A percentile compares a stretch with the other conserved stretches of the same genome.
These are phyloP conservation scores for Sander vitreus DNA, from an alignment of 2,113 vertebrate genomes.

Conservation along the genomic window DNA sequence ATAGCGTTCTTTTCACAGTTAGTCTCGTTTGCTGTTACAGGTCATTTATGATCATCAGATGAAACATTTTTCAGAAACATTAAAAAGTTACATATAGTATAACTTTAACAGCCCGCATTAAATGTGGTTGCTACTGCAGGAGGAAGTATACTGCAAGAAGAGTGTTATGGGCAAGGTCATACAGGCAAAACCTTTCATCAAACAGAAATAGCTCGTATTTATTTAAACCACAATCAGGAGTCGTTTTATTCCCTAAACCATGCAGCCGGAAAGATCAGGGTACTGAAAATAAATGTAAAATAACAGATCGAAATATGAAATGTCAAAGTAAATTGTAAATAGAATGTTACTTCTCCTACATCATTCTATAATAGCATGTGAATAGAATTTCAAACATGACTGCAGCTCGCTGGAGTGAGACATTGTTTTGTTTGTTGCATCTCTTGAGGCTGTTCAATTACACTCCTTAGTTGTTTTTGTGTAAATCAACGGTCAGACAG, in stretches of 20 bases:
- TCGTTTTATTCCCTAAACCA: slow-evolving; percentile 1
- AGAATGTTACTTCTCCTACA: slow-evolving; percentile 47
- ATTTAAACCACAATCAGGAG: slow-evolving; percentile 1
- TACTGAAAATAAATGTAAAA: slow-evolving; percentile 30
- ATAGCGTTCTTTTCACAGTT: no score
- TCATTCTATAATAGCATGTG: slow-evolving; percentile 48
- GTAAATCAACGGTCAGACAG: slow-evolving; percentile 63
- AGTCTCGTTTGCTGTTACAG: no score
- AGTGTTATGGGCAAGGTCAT: slow-evolving; percentile 12
- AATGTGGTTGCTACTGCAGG: not conserved
- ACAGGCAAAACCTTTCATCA: not conserved
- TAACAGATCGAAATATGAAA: slow-evolving; percentile 60
- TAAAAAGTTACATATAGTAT: no score
- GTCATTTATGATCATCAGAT: no score
- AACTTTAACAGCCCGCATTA: slow-evolving; percentile 17
- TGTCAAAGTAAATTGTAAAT: slow-evolving; percentile 66
- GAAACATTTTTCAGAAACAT: no score
- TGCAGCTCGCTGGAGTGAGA: slow-evolving; percentile 70
- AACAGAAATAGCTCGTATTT: not conserved
- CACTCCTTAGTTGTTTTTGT: slow-evolving; percentile 69
- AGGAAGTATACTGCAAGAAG: not conserved
- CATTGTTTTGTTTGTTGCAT: slow-evolving; percentile 72
- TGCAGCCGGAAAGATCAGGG: not conserved
- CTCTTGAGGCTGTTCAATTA: slow-evolving; percentile 74
- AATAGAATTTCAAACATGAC: slow-evolving; percentile 70